Evolutionary conservation across 2,113 vertebrate genomes (phyloP).

Genomic region (Zosterops hypoxanthus): DNA sequence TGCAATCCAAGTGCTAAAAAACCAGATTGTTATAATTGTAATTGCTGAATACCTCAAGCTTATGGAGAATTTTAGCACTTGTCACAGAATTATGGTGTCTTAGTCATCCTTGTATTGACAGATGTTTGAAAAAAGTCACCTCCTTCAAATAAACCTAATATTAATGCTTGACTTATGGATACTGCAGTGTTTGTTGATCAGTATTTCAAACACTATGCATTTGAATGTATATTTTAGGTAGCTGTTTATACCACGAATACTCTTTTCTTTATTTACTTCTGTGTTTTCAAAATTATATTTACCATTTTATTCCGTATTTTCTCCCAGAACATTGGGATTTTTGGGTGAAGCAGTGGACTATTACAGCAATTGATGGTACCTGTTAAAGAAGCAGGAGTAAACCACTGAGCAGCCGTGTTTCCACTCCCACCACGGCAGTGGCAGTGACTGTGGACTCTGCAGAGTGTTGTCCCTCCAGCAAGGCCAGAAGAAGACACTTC

Average conservation of each 20-base stretch:
- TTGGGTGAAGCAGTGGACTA: background rate
- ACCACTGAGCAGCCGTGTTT: accelerated
- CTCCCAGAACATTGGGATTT: background rate
- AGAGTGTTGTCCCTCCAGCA: accelerated
- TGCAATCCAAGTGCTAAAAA: background rate
- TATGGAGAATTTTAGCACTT: background rate
- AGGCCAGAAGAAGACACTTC: background rate
- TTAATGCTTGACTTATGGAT: background rate
- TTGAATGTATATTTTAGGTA: background rate
- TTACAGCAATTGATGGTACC: background rate
- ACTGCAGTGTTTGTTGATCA: background rate
- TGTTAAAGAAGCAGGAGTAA: background rate
- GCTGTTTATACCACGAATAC: background rate
- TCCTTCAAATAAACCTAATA: background rate
- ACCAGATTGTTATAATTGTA: background rate
- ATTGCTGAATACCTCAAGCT: background rate
- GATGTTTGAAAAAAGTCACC: background rate
- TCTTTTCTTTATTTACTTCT: background rate
- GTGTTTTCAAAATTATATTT: background rate
- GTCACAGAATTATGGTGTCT: background rate
- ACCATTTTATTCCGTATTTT: background rate
- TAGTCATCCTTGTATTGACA: background rate
- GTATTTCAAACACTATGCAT: background rate
- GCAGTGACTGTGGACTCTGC: background rate
- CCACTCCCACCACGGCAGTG: background rate